Conservation (phyloP, 2,797 vertebrate genomes). For the Botia kubotai region DNA sequence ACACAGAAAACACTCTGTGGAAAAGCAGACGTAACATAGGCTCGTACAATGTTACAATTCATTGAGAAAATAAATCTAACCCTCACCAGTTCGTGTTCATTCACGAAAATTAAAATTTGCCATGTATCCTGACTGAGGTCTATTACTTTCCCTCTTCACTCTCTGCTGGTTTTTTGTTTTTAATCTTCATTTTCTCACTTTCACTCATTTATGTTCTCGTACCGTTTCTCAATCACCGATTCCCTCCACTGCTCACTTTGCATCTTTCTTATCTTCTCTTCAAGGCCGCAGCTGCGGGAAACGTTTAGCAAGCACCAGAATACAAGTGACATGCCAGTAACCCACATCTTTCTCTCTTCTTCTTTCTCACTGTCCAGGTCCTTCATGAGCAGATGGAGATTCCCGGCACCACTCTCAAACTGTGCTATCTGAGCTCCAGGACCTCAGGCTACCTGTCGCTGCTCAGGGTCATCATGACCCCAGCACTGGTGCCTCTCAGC, state of each 20-base stretch:
- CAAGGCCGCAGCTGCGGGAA: background rate
- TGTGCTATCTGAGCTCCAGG: constrained; percentile 87
- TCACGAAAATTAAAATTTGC: background rate
- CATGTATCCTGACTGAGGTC: background rate
- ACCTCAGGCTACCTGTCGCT: constrained; percentile 86
- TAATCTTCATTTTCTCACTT: background rate
- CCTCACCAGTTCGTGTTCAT: no score
- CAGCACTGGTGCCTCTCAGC: constrained; percentile 85
- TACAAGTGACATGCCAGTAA: background rate
- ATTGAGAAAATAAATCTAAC: no score
- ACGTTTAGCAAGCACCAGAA: background rate
- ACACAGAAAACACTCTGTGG: no score
- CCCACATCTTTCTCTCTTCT: background rate
- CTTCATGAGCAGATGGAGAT: constrained; percentile 89
- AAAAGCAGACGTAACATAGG: background rate
- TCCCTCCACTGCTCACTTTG: constrained; percentile 15
- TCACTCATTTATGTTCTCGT: background rate
- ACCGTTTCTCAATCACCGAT: constrained; percentile 20
- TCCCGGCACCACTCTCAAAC: constrained; percentile 82
- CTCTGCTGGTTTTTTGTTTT: constrained; percentile 6
- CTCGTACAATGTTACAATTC: background rate
- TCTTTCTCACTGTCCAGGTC: constrained; percentile 72
- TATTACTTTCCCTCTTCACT: constrained; percentile 6
- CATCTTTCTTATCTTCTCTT: constrained; percentile 13
- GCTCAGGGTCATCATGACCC: constrained; percentile 88